Evolutionary conservation across 2,888 invertebrate genomes (phyloP).

Genomic region (Cybosia mesomella): DNA sequence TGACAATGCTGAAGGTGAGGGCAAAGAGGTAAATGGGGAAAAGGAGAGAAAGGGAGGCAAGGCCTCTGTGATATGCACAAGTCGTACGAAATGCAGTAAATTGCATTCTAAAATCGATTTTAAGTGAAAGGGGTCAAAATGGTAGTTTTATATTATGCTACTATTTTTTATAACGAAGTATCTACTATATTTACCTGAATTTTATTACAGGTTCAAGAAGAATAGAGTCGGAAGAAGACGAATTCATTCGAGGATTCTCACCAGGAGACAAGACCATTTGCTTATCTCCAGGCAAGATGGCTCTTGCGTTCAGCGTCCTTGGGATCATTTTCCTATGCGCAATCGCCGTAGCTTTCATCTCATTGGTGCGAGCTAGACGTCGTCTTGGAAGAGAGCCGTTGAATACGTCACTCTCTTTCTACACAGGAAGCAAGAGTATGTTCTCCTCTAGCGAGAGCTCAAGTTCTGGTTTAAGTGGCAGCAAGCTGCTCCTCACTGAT

Average conservation of each 20-base stretch:
- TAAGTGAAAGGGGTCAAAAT: no score
- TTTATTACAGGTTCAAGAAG: constrained; percentile 76
- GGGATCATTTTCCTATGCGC: constrained; percentile 91
- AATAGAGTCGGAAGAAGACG: constrained; percentile 77
- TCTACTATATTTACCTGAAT: background rate
- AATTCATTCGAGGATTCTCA: constrained; percentile 76
- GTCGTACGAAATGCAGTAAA: no score
- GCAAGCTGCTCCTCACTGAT: constrained; percentile 87
- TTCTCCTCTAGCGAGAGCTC: constrained; percentile 88
- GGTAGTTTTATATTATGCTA: no score
- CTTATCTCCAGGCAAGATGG: constrained; percentile 92
- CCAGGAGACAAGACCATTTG: constrained; percentile 90
- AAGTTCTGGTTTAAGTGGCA: constrained; percentile 87
- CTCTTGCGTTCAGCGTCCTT: constrained; percentile 90
- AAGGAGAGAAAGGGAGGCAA: no score
- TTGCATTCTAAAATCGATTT: no score
- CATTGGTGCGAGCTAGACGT: constrained; percentile 88
- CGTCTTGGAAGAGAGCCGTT: constrained; percentile 80
- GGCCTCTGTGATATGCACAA: no score
- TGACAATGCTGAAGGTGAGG: no score
- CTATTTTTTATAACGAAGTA: background rate
- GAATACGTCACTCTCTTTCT: constrained; percentile 86
- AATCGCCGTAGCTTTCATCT: constrained; percentile 90
- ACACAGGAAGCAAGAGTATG: constrained; percentile 87
- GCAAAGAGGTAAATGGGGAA: no score